Conservation (phyloP, 2,888 invertebrate genomes). For the Macrosiphum euphorbiae region DNA sequence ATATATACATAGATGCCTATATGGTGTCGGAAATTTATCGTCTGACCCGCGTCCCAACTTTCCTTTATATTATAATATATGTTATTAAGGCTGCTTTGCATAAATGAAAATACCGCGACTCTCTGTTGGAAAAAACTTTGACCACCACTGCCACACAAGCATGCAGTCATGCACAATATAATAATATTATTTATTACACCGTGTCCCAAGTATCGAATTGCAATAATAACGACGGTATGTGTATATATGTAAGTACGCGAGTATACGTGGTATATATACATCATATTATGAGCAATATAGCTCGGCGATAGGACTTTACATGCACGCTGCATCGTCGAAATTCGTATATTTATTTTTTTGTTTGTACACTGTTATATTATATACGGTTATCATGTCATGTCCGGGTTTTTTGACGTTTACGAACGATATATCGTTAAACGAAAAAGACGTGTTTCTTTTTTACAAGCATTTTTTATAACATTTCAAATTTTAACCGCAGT, state of each 20-base stretch:
- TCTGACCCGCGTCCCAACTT: neutral
- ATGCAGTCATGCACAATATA: neutral
- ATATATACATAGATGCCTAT: neutral
- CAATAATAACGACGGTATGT: slow-evolving; percentile 32
- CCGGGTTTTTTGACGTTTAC: too few species aligned
- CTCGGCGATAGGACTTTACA: neutral
- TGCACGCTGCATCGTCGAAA: neutral
- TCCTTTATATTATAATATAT: neutral
- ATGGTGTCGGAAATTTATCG: neutral
- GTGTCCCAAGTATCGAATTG: slow-evolving; percentile 24
- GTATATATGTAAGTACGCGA: neutral
- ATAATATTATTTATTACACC: neutral
- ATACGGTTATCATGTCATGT: too few species aligned
- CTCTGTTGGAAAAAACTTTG: neutral
- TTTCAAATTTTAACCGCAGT: too few species aligned
- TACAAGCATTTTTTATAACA: too few species aligned
- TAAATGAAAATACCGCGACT: neutral
- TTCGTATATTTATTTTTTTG: neutral
- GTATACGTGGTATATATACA: neutral
- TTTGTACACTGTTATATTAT: neutral
- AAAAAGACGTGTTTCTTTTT: too few species aligned
- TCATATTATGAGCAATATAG: neutral
- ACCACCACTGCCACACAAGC: neutral
- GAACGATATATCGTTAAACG: too few species aligned
- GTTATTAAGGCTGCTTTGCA: neutral